Evolutionary conservation across 1,140 invertebrate genomes (phyloP).

Genomic region (Callitettix versicolor): DNA sequence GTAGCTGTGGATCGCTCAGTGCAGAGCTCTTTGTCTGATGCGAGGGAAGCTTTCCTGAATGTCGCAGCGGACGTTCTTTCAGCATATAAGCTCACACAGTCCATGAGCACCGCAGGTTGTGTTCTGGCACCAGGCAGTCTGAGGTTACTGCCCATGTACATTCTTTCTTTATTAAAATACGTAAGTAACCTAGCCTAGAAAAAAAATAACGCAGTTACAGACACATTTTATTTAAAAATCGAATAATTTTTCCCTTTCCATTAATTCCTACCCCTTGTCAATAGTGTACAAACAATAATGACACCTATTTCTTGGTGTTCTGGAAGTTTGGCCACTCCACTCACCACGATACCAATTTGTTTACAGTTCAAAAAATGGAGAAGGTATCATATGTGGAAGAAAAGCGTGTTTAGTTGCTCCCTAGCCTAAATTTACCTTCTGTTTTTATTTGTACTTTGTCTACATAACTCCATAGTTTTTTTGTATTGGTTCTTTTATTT

Average conservation of each 20-base stretch:
- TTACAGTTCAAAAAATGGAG: too few relatives aligned
- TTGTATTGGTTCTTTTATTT: too few relatives aligned
- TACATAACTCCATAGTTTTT: too few relatives aligned
- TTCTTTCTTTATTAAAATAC: slow-evolving; percentile 83
- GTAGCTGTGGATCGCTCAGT: slow-evolving; percentile 87
- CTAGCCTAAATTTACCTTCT: too few relatives aligned
- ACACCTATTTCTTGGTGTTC: too few relatives aligned
- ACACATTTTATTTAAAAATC: not conserved
- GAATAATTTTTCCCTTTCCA: not conserved
- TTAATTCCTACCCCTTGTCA: not conserved
- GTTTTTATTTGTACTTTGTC: too few relatives aligned
- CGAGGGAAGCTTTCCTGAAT: slow-evolving; percentile 91
- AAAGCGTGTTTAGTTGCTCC: too few relatives aligned
- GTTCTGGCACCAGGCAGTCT: slow-evolving; percentile 65
- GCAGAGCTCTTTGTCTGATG: slow-evolving; percentile 77
- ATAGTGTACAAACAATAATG: slow-evolving; percentile 6
- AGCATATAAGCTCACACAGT: slow-evolving; percentile 64
- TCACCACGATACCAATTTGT: too few relatives aligned
- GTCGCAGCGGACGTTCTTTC: slow-evolving; percentile 83
- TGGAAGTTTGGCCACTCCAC: too few relatives aligned
- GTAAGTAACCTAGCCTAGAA: slow-evolving; percentile 44
- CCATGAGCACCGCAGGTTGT: slow-evolving; percentile 41
- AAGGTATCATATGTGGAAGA: too few relatives aligned
- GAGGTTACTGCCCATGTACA: slow-evolving; percentile 76
- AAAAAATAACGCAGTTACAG: not conserved